Evolutionary conservation across 2,888 invertebrate species (phyloP).

Genomic region (Drosophila robusta): DNA sequence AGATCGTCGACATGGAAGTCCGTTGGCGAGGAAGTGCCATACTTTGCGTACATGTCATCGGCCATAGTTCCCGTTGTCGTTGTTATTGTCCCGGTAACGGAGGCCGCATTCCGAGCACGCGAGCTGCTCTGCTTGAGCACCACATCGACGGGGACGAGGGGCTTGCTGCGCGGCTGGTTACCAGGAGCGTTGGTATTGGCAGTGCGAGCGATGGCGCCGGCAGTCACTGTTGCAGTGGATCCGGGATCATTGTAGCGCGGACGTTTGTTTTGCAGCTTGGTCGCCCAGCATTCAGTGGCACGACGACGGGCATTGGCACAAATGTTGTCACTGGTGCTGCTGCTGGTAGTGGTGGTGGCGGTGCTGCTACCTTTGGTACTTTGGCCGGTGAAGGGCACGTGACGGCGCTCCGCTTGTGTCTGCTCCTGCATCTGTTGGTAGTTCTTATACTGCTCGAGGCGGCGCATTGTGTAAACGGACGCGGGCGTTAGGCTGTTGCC

Average conservation of each 20-base stretch:
- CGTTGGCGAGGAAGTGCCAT: slow-evolving; percentile 43
- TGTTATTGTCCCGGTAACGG: slow-evolving; percentile 21
- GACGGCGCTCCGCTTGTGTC: slow-evolving; percentile 47
- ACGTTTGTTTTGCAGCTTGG: slow-evolving; percentile 65
- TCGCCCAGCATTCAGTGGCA: slow-evolving; percentile 69
- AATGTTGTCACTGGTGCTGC: slow-evolving; percentile 53
- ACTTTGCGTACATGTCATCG: slow-evolving; percentile 7
- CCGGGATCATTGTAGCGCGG: slow-evolving; percentile 64
- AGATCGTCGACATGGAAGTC: slow-evolving; percentile 79
- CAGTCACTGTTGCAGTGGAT: slow-evolving; percentile 1
- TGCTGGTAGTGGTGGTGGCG: slow-evolving; percentile 3
- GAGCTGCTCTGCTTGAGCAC: slow-evolving; percentile 43
- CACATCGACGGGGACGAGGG: slow-evolving; percentile 25
- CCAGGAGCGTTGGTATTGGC: no score
- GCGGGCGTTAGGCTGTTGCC: slow-evolving; percentile 1
- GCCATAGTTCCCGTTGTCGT: not conserved
- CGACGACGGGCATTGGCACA: slow-evolving; percentile 70
- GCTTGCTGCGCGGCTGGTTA: slow-evolving; percentile 18
- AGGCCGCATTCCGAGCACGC: slow-evolving; percentile 21
- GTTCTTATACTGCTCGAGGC: slow-evolving; percentile 40
- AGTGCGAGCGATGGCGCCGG: slow-evolving; percentile 4
- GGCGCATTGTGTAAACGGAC: slow-evolving; percentile 18
- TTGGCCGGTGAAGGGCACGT: slow-evolving; percentile 31
- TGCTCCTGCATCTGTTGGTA: slow-evolving; percentile 32
- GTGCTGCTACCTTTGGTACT: slow-evolving; percentile 6